These are phyloP conservation scores for Dysmachus trigonus DNA, from an alignment of 2,888 invertebrate species.

Conservation along the genomic window DNA sequence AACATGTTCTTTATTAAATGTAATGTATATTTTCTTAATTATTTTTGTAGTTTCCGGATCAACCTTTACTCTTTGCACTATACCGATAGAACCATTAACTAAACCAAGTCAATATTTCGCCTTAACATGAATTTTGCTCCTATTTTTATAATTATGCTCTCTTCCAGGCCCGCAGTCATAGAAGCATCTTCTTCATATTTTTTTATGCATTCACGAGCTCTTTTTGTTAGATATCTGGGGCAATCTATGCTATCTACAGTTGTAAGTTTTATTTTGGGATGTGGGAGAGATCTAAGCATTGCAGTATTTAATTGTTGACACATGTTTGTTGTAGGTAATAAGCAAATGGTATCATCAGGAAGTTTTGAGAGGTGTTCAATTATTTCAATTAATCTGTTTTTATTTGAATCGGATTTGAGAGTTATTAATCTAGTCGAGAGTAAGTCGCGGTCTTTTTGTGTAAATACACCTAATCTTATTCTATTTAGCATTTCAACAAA, in stretches of 20 bases:
- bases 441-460: background rate
- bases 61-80: background rate
- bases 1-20: slow-evolving; percentile 3
- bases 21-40: background rate
- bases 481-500: background rate
- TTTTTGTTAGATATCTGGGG: background rate
- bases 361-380: background rate
- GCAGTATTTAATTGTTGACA: slow-evolving; percentile 41
- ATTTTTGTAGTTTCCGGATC: background rate
- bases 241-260: slow-evolving; percentile 12
- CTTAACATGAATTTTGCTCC: background rate
- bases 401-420: background rate
- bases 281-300: background rate
- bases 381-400: background rate
- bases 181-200: background rate
- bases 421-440: background rate
- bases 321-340: slow-evolving; percentile 45
- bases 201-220: background rate
- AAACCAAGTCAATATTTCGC: background rate
- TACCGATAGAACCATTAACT: slow-evolving; percentile 7
- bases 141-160: background rate
- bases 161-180: background rate
- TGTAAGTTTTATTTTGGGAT: background rate
- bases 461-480: background rate
- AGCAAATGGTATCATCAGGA: background rate